Percentiles rank a stretch among this genome's conserved stretches.
Conservation (phyloP, 1,140 invertebrate genomes). For the Uloborus diversus region DNA sequence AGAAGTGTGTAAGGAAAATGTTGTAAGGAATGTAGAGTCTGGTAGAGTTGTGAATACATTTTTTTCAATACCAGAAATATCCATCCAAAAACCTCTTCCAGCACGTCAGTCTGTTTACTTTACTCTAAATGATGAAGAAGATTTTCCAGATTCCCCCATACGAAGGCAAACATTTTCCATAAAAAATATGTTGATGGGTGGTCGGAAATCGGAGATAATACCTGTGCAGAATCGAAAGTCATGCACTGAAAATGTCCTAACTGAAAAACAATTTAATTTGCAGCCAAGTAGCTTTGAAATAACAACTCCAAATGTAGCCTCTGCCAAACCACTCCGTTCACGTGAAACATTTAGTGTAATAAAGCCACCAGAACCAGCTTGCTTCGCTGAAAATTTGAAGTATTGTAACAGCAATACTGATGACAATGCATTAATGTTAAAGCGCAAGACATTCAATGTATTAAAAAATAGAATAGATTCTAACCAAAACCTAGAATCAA, state of each 20-base stretch:
- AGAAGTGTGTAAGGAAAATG: not conserved
- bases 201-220: too few relatives aligned
- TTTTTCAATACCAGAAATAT: not conserved
- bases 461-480: too few relatives aligned
- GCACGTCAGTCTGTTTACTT: too few relatives aligned
- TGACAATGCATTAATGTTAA: not conserved
- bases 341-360: not conserved
- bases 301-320: not conserved
- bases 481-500: too few relatives aligned
- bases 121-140: not conserved
- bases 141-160: conserved; percentile 6
- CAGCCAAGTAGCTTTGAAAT: not conserved
- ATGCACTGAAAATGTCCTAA: not conserved
- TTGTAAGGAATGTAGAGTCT: not conserved
- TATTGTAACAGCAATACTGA: not conserved
- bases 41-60: not conserved
- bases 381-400: not conserved
- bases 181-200: conserved; percentile 6
- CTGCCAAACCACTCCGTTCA: not conserved
- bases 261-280: too few relatives aligned
- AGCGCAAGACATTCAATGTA: too few relatives aligned
- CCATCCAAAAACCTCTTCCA: not conserved
- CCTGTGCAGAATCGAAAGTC: not conserved
- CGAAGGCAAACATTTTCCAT: conserved; percentile 31
- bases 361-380: not conserved